A percentile compares a stretch with the other conserved stretches of the same genome.
Evolutionary conservation across 2,888 invertebrate genomes (phyloP).

Genomic region (Drosophila meridiana): DNA sequence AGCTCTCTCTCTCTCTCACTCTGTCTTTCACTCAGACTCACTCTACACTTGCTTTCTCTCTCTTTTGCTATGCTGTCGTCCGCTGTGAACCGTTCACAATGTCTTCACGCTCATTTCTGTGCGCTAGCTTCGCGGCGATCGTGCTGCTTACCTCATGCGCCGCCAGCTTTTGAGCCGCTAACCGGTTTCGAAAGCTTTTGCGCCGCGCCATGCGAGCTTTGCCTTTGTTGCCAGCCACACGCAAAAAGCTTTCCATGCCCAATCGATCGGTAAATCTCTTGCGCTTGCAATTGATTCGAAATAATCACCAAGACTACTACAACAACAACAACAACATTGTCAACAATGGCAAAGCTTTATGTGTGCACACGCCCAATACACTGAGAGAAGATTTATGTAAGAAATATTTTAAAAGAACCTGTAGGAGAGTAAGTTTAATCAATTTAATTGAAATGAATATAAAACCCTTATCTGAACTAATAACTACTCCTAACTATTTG

Average conservation of each 20-base stretch:
- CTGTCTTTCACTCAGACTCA: slow-evolving; percentile 10
- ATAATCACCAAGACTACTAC: neutral
- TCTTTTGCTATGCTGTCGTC: slow-evolving; percentile 42
- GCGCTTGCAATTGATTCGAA: slow-evolving; percentile 24
- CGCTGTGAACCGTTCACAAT: slow-evolving; percentile 81
- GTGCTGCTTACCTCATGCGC: slow-evolving; percentile 70
- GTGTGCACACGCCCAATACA: slow-evolving; percentile 17
- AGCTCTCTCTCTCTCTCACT: slow-evolving; percentile 18
- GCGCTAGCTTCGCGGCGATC: slow-evolving; percentile 67
- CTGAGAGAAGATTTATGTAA: neutral
- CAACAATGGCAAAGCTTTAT: neutral
- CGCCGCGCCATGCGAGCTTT: slow-evolving; percentile 23
- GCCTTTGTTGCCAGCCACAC: slow-evolving; percentile 11
- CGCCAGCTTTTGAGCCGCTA: slow-evolving; percentile 64
- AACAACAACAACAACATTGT: neutral
- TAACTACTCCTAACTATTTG: no score
- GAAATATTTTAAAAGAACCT: neutral
- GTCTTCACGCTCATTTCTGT: slow-evolving; percentile 83
- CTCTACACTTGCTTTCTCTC: slow-evolving; percentile 29
- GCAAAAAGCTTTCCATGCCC: slow-evolving; percentile 29
- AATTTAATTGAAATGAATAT: no score
- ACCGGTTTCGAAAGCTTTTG: slow-evolving; percentile 67
- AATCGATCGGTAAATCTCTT: slow-evolving; percentile 17
- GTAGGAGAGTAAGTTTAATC: no score
- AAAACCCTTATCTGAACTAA: no score